Conservation (phyloP, 2,888 invertebrate genomes). For the Caradrina clavipalpis region DNA sequence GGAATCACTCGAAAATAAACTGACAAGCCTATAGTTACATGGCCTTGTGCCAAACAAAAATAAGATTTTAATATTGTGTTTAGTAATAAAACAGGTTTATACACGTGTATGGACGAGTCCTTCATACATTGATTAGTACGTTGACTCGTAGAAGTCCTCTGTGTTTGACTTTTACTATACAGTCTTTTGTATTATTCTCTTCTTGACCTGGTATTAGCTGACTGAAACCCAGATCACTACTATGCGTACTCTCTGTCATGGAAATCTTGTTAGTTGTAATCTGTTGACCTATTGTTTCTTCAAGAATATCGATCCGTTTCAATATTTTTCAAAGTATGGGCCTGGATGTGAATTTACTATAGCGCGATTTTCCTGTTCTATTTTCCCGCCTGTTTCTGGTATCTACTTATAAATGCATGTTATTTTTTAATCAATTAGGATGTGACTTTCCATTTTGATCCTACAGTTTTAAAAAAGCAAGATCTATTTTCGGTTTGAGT, state of each 20-base stretch:
- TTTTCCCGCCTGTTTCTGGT: conserved; percentile 21
- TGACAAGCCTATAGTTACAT: neutral
- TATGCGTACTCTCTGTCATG: neutral
- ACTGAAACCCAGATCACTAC: neutral
- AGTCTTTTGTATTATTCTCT: neutral
- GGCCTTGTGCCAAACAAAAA: neutral
- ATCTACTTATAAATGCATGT: conserved; percentile 4
- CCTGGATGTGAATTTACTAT: conserved; percentile 24
- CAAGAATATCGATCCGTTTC: conserved; percentile 12
- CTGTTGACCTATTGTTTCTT: conserved; percentile 33
- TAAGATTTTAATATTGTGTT: neutral
- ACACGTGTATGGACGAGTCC: neutral
- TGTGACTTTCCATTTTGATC: neutral
- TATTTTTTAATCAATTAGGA: neutral
- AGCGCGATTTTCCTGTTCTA: conserved; percentile 1
- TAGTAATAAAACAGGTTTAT: neutral
- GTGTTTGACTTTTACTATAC: neutral
- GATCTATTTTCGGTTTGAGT: neutral
- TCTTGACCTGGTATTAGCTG: neutral
- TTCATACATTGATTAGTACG: neutral
- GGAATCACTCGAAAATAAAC: neutral
- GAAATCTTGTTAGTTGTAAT: neutral
- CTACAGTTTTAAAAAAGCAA: neutral
- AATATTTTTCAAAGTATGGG: conserved; percentile 24
- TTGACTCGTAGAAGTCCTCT: neutral